phyloP scores from a whole-genome alignment of 1,140 invertebrate species.

The Prorops nasuta region DNA sequence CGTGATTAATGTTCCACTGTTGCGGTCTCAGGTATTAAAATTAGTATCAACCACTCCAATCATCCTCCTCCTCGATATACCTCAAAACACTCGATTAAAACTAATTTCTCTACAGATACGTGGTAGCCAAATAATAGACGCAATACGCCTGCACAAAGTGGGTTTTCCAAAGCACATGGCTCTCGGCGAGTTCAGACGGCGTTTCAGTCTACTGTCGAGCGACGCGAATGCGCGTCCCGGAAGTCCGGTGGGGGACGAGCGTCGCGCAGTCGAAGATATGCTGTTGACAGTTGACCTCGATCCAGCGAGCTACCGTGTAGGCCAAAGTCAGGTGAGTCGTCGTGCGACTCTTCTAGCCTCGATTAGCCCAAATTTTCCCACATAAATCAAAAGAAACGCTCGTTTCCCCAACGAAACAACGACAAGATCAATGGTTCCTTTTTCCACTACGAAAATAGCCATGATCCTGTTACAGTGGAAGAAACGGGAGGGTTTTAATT shows the following conservation, averaged over 20 bases:
- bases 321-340: conserved; percentile 82
- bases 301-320: conserved; percentile 81
- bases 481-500: too few relatives aligned
- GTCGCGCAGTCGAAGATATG: conserved; percentile 75
- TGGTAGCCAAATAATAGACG: conserved; percentile 86
- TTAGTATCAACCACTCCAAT: too few relatives aligned
- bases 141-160: conserved; percentile 86
- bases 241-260: conserved; percentile 63
- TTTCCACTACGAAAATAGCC: too few relatives aligned
- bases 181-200: conserved; percentile 82
- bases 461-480: too few relatives aligned
- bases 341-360: too few relatives aligned
- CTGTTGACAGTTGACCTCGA: conserved; percentile 84
- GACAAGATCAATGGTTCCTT: too few relatives aligned
- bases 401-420: too few relatives aligned
- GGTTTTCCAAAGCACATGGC: conserved; percentile 90
- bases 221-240: conserved; percentile 55
- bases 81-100: too few relatives aligned
- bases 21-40: conserved; percentile 83
- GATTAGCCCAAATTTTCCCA: too few relatives aligned
- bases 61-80: too few relatives aligned
- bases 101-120: conserved; percentile 77
- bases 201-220: conserved; percentile 73
- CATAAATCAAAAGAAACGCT: too few relatives aligned
- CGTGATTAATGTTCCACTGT: conserved; percentile 82